Base-by-base conservation (phyloP, 1,140 invertebrate species). In the Drosophila bifasciata region DNA sequence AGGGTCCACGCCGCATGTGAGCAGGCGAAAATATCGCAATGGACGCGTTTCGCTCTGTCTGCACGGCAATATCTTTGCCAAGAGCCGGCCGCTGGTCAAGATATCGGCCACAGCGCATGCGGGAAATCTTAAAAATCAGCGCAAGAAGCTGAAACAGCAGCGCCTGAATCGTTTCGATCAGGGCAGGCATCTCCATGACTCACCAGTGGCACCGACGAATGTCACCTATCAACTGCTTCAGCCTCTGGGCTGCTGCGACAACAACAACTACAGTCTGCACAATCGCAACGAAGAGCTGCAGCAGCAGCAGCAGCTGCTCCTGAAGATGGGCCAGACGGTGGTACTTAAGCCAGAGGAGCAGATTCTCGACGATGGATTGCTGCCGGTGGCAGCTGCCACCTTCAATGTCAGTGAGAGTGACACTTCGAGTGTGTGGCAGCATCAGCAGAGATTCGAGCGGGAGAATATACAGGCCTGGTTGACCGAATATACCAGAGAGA, bases 11-110 rank as follows among this genome's bases (percentile, higher is more conserved):
- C 44, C 36, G 17, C 41, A 25, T 3, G 28, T 3, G 19, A 9
- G 9, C 1, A 49, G 16, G 25, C 46, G 48, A 0, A 64, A 64
- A 11, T 32, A 13, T 3, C 32, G 43, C 0, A 67, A 23, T 1
- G 28, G 55, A 11, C 66, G 69, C 9, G 43, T 43, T 0, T 67
- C 79, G 0, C 25, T 83, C 5, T 70, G 48, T 8, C 19, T 71
- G 16, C 61, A 68, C 21, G 79, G 79, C 13, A 78, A 63, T 16
- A 70, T 75, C 1, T 63, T 74, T 41, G 56, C 69, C 15, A 79
- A 55, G 16, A 50, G 39, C 36, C 49, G 55, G 4, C 25, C 50
- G 11, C 21, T 50, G 9, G 7, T 11, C 0, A 57, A 57, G 15
- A 1, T 32, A 0, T 5, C 23, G 1, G 2, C 28, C 3, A 6